Evolutionary conservation across 2,888 invertebrate species (phyloP).

Genomic region (Rapana venosa): DNA sequence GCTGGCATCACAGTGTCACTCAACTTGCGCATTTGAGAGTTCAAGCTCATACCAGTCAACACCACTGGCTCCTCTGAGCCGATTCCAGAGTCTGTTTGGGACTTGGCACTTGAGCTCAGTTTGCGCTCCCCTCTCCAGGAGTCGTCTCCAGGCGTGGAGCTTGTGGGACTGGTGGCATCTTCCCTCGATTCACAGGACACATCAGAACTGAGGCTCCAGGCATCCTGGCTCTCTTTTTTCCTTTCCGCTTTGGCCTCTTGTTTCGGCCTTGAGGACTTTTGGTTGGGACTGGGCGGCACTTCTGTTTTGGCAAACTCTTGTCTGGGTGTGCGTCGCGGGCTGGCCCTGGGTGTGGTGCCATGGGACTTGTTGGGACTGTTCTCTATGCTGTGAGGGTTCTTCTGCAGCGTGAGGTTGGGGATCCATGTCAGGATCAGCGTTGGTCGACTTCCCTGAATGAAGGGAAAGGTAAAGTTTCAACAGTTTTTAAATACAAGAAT

Average conservation of each 20-base stretch:
- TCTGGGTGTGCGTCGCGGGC: conserved; percentile 67
- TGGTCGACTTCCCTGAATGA: conserved; percentile 79
- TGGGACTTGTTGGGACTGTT: conserved; percentile 74
- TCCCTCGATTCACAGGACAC: conserved; percentile 61
- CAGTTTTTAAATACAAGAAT: background rate
- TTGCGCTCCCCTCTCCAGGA: conserved; percentile 50
- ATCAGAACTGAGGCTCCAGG: conserved; percentile 64
- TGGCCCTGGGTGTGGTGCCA: conserved; percentile 67
- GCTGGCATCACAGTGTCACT: background rate
- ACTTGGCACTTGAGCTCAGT: conserved; percentile 62
- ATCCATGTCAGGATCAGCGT: conserved; percentile 96
- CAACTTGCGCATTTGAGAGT: conserved; percentile 9
- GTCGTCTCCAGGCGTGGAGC: conserved; percentile 59
- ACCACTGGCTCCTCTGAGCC: conserved; percentile 51
- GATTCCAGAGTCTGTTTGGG: conserved; percentile 67
- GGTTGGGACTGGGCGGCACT: background rate
- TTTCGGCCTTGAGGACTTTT: background rate
- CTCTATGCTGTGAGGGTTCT: conserved; percentile 84
- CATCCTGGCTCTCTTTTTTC: conserved; percentile 61
- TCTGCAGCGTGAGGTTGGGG: conserved; percentile 92
- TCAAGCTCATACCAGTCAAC: conserved; percentile 13
- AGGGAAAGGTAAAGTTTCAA: background rate
- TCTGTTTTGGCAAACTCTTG: conserved; percentile 67
- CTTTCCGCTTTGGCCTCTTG: background rate
- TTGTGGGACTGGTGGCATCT: conserved; percentile 53